Evolutionary conservation across 2,113 vertebrate species (phyloP), one percentile per base, ranked within the genome.

Genomic region (Fulmarus glacialis): DNA sequence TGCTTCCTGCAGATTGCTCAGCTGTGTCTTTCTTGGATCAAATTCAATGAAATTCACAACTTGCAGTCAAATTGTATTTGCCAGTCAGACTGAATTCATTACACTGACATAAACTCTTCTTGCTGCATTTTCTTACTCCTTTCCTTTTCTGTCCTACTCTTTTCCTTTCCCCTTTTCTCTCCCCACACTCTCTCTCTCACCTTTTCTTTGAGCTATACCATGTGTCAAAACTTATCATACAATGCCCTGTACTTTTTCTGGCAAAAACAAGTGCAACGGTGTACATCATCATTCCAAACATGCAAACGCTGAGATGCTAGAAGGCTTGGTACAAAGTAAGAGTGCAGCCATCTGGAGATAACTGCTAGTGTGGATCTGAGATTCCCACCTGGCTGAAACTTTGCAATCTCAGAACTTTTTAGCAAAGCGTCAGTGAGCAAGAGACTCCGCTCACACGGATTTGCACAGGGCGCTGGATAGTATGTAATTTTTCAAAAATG

Each of bases 1-100:
- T 97, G 97, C 96, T 98, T 98, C 98, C 98, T 98, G 98, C 92
- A 87, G 95, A 98, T 96, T 98, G 98, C 97, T 98, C 98, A 98
- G 96, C 97, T 98, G 89, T 96, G 97, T 97, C 98, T 98, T 97
- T 97, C 97, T 98, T 98, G 98, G 98, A 98, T 95, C 95, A 94
- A 98, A 95, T 79, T 98, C 97, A 98, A 98, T 82, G 78, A 97
- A 98, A 98, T 97, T 97, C 95, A 97, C 91, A 92, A 96, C 94
- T 97, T 97, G 93, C 52, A 97, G 93, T 98, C 96, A 98, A 97
- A 95, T 82, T 97, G 96, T 94, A 97, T 98, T 98, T 97, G 92
- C 97, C 96, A 97, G 97, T 98, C 94, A 97, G 93, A 92, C 91
- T 97, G 94, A 97, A 97, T 95, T 94, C 95, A 97, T 96, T 98